Percentiles rank a stretch among this genome's conserved stretches.
Conservation (phyloP, 2,797 vertebrate genomes). For the Protonibea diacanthus region DNA sequence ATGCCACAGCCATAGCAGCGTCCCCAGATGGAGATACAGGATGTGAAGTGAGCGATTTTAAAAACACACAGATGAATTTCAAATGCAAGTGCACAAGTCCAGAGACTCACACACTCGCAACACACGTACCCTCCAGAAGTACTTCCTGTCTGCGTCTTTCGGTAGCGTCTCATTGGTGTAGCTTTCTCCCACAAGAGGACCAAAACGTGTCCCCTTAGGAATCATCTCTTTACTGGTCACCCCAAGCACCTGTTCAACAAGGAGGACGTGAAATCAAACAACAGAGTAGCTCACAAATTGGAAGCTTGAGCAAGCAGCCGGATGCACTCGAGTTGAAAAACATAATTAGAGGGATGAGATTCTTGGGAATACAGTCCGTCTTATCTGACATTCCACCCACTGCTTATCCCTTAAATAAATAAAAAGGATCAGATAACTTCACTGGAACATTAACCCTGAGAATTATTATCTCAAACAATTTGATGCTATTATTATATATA, state of each 20-base stretch:
- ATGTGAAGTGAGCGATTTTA: slow-evolving; percentile 82
- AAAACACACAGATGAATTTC: slow-evolving; percentile 33
- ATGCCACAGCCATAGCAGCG: slow-evolving; percentile 20
- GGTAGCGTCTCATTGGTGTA: slow-evolving; percentile 90
- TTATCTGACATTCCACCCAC: slow-evolving; percentile 17
- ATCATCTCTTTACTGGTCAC: slow-evolving; percentile 93
- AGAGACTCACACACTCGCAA: slow-evolving; percentile 3
- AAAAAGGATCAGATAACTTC: slow-evolving; percentile 21
- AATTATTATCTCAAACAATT: not conserved
- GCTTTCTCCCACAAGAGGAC: slow-evolving; percentile 92
- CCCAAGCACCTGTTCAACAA: slow-evolving; percentile 87
- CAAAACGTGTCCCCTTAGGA: slow-evolving; percentile 94
- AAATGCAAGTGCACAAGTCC: slow-evolving; percentile 26
- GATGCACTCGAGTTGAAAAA: slow-evolving; percentile 33
- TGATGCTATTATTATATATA: not conserved
- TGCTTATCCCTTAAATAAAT: slow-evolving; percentile 29
- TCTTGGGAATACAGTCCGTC: slow-evolving; percentile 22
- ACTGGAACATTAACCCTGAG: slow-evolving; percentile 10
- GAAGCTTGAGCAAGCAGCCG: slow-evolving; percentile 16
- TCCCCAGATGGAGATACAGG: slow-evolving; percentile 74
- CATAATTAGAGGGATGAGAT: slow-evolving; percentile 48
- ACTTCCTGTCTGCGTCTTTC: slow-evolving; percentile 92
- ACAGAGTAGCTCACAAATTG: slow-evolving; percentile 32
- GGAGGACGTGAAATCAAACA: slow-evolving; percentile 47
- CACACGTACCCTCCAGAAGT: slow-evolving; percentile 94